Percentiles rank a stretch among this genome's conserved stretches.
These are phyloP conservation scores for Brachyptera putata DNA, from an alignment of 2,888 invertebrate species.

Conservation along the genomic window DNA sequence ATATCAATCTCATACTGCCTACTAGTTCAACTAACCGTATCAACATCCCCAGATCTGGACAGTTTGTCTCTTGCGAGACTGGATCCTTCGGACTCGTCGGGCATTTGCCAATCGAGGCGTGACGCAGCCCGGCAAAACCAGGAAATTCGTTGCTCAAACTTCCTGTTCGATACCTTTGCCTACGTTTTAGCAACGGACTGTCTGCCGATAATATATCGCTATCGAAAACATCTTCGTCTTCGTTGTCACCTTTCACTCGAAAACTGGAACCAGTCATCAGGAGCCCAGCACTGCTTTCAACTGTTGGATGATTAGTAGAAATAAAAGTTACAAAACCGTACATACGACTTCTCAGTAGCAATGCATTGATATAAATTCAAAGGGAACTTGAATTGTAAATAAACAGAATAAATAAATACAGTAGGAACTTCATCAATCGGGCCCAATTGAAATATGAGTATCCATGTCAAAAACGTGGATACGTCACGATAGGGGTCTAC, in stretches of 20 bases:
- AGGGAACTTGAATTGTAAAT: too few relatives aligned
- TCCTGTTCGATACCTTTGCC: slow-evolving; percentile 6
- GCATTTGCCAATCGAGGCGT: slow-evolving; percentile 21
- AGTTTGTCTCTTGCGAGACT: slow-evolving; percentile 28
- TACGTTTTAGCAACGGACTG: not conserved
- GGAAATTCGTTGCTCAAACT: slow-evolving; percentile 8
- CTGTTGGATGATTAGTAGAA: slow-evolving; percentile 39
- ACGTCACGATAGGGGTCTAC: too few relatives aligned
- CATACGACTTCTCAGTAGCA: not conserved
- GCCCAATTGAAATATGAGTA: too few relatives aligned
- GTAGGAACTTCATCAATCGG: too few relatives aligned
- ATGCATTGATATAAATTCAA: not conserved
- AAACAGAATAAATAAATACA: too few relatives aligned
- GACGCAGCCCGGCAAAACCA: slow-evolving; percentile 20
- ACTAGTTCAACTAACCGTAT: too few relatives aligned
- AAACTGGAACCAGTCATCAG: slow-evolving; percentile 47
- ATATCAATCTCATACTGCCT: too few relatives aligned
- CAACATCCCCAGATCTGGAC: slow-evolving; percentile 35
- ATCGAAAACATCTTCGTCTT: slow-evolving; percentile 29
- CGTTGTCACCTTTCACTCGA: slow-evolving; percentile 52
- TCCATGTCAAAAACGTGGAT: too few relatives aligned
- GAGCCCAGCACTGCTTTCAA: slow-evolving; percentile 51
- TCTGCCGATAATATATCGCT: not conserved
- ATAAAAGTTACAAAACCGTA: not conserved
- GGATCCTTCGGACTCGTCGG: slow-evolving; percentile 36